phyloP scores from a whole-genome alignment of 2,797 vertebrate species.

The Phrynocephalus guinanensis region DNA sequence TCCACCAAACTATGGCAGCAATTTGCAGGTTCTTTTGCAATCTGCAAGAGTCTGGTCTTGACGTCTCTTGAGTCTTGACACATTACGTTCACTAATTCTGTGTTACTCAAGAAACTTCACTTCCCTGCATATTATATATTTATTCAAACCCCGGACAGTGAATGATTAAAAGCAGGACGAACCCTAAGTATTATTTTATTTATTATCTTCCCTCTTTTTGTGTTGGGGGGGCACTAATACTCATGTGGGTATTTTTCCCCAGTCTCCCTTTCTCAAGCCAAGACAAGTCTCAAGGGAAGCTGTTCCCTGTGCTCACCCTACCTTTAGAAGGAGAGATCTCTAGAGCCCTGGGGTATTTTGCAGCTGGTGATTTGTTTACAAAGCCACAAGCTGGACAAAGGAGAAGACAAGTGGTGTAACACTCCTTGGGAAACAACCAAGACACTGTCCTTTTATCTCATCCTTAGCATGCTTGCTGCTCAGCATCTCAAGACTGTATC shows the following conservation, averaged over 20 bases:
- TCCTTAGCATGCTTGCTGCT: no score
- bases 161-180: conserved; percentile 76
- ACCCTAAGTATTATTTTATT: conserved; percentile 78
- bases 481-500: no score
- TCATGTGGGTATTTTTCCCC: not conserved
- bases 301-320: not conserved
- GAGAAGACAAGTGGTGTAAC: no score
- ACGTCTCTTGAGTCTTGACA: conserved; percentile 59
- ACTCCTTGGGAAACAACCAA: no score
- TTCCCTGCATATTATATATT: conserved; percentile 74
- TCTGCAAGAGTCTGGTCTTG: conserved; percentile 51
- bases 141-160: conserved; percentile 68
- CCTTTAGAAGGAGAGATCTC: not conserved
- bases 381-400: not conserved
- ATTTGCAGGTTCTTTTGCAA: conserved; percentile 44
- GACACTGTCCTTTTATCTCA: no score
- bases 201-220: conserved; percentile 68
- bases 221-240: conserved; percentile 19
- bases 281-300: not conserved
- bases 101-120: conserved; percentile 61
- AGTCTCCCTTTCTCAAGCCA: not conserved
- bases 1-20: not conserved
- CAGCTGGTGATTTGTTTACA: not conserved
- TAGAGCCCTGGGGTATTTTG: not conserved
- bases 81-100: conserved; percentile 70